phyloP scores from a whole-genome alignment of 92 coral and sea anemone genomes.

The Plumapathes pennacea region DNA sequence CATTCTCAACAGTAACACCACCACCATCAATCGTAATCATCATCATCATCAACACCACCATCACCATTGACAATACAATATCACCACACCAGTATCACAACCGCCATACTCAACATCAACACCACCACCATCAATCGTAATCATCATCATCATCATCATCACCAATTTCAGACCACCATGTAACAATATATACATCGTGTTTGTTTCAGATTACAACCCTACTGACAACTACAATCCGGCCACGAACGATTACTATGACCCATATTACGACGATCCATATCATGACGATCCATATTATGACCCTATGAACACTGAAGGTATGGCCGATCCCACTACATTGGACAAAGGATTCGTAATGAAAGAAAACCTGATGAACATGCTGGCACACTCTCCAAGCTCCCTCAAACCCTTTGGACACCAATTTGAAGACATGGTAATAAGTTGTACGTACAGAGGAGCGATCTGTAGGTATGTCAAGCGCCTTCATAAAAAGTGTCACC shows the following conservation, averaged over 20 bases:
- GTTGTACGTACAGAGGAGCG: slow-evolving; percentile 73
- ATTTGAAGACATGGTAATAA: slow-evolving; percentile 66
- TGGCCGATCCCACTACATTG: slow-evolving; percentile 7
- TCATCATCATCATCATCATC: slow-evolving; percentile 2
- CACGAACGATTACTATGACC: not conserved
- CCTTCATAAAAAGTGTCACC: no score
- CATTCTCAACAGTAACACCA: no score
- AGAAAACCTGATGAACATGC: slow-evolving; percentile 5
- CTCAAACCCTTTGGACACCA: slow-evolving; percentile 55
- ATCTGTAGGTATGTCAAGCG: no score
- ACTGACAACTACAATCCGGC: not conserved
- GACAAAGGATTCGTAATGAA: slow-evolving; percentile 7
- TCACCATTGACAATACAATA: not conserved
- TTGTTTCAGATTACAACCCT: not conserved
- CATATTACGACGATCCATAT: not conserved
- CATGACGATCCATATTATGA: no score
- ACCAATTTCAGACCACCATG: not conserved
- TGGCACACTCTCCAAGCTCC: not conserved
- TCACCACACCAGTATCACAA: not conserved
- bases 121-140: not conserved
- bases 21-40: not conserved
- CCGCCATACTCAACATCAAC: not conserved
- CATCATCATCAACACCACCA: not conserved
- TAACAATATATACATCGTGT: not conserved
- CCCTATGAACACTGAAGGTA: not conserved